Evolutionary conservation across 2,888 invertebrate genomes (phyloP).

Genomic region (Luffia ferchaultella): DNA sequence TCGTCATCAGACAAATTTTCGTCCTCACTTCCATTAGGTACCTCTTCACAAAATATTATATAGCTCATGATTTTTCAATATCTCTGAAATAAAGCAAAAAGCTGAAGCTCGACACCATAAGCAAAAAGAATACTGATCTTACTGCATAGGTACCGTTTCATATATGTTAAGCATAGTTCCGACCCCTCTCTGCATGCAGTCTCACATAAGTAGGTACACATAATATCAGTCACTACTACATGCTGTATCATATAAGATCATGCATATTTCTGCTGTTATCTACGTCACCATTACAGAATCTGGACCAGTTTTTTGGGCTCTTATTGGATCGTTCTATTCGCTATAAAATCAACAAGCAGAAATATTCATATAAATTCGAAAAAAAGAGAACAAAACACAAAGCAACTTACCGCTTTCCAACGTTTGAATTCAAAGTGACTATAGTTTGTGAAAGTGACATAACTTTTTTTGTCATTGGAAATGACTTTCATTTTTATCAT

Average conservation of each 20-base stretch:
- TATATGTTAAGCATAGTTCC: background rate
- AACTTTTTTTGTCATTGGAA: background rate
- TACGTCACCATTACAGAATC: background rate
- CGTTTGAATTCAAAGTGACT: background rate
- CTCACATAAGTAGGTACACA: background rate
- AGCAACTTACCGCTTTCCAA: background rate
- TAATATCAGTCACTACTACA: background rate
- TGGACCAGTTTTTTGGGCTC: background rate
- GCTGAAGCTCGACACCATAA: background rate
- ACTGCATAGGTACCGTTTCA: slow-evolving; percentile 1
- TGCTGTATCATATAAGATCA: background rate
- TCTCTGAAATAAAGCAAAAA: slow-evolving; percentile 1
- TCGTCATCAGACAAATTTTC: slow-evolving; percentile 11
- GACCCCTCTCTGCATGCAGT: background rate
- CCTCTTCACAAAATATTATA: background rate
- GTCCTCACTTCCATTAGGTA: slow-evolving; percentile 1
- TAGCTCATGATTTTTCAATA: background rate
- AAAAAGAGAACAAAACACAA: background rate
- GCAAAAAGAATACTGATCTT: background rate
- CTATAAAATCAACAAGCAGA: background rate
- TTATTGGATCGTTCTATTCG: background rate
- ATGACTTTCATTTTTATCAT: too few species aligned
- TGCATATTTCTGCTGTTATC: background rate
- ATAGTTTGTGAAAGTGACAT: too few species aligned
- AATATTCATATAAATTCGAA: background rate